Conservation (phyloP, 1,140 invertebrate species). For the Dreissena rostriformis region DNA sequence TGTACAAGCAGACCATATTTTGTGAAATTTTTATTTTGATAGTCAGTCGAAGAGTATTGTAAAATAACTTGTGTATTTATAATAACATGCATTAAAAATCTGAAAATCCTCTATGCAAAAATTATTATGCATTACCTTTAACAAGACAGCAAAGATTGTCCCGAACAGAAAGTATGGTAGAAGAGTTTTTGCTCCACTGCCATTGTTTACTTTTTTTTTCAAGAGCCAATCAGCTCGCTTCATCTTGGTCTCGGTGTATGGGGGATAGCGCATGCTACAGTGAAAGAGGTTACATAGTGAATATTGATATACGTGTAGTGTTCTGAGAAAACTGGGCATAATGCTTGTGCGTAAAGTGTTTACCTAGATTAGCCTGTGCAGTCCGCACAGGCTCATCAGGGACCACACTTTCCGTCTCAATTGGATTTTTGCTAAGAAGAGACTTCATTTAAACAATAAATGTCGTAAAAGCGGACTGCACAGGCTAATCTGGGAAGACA, state of each 20-base stretch:
- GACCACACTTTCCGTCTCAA: not conserved
- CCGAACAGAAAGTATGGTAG: constrained; percentile 73
- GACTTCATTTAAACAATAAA: not conserved
- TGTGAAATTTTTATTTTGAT: too few species aligned
- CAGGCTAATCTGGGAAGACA: too few species aligned
- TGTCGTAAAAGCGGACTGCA: not conserved
- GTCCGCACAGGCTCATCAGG: not conserved
- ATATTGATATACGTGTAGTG: not conserved
- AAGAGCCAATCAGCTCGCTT: constrained; percentile 84
- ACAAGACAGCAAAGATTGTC: constrained; percentile 69
- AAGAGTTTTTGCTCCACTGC: constrained; percentile 59
- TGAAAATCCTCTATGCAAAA: not conserved
- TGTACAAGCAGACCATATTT: too few species aligned
- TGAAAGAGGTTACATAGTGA: constrained; percentile 37
- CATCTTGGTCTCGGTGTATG: constrained; percentile 90
- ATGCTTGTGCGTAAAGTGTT: not conserved
- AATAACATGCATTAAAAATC: too few species aligned
- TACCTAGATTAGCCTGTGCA: not conserved
- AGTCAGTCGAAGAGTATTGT: too few species aligned
- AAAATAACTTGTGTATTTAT: too few species aligned
- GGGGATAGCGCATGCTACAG: constrained; percentile 87
- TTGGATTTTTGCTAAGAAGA: not conserved
- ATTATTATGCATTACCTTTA: constrained; percentile 66
- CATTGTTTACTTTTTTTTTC: constrained; percentile 80
- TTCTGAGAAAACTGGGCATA: not conserved